These are phyloP conservation scores for Maccullochella peelii DNA, from an alignment of 2,113 vertebrate species.

Conservation along the genomic window DNA sequence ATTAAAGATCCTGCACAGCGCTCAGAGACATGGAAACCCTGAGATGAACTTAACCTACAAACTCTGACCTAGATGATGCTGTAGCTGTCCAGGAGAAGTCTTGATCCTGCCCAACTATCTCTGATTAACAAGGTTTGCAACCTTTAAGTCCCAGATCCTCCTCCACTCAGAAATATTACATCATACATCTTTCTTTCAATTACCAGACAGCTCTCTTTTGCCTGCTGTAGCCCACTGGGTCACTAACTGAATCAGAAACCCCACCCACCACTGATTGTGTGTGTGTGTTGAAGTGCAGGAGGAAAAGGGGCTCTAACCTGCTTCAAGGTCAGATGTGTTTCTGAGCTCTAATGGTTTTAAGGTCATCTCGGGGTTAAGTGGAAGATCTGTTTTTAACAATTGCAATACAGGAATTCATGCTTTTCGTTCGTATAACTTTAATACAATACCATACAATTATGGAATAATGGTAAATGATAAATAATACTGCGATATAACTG, in stretches of 20 bases:
- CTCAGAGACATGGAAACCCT: not conserved
- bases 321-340: not conserved
- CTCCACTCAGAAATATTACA: not conserved
- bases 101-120: not conserved
- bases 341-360: not conserved
- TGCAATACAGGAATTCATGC: not conserved
- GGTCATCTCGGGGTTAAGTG: not conserved
- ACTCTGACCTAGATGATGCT: not conserved
- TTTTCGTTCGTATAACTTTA: not conserved
- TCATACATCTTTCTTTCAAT: slow-evolving; percentile 34
- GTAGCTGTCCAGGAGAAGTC: not conserved
- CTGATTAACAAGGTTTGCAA: slow-evolving; percentile 28
- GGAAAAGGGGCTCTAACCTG: not conserved
- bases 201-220: slow-evolving; percentile 4
- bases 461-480: not conserved
- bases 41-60: not conserved
- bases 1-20: not conserved
- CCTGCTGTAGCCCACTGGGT: not conserved
- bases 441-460: not conserved
- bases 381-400: not conserved
- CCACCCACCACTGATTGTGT: not conserved
- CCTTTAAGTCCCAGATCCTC: not conserved
- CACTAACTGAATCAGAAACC: slow-evolving; percentile 23
- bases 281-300: not conserved
- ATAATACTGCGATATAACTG: not conserved